Evolutionary conservation across 2,888 invertebrate species (phyloP), one percentile per base, ranked within the genome.

Genomic region (Zele albiditarsus): DNA sequence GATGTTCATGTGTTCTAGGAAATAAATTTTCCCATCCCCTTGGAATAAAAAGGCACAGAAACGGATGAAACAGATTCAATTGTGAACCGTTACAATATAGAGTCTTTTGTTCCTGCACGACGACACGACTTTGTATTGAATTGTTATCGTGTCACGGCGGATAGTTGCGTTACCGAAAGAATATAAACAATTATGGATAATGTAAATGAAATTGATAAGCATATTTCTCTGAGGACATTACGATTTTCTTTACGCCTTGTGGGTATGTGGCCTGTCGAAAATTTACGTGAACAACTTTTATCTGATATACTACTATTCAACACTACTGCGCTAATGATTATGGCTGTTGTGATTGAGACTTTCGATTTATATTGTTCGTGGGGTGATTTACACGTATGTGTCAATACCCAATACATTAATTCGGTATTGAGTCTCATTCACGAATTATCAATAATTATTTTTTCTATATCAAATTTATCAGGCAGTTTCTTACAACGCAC

Each of bases 211-310:
- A 58, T 31, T 10, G 14, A 58, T 3, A 16, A 28, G 8, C 12
- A 16, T 28, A 53, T 69, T 12, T 81, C 83, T 20, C 79, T 81
- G 53, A 79, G 70, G 78, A 60, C 80, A 71, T 80, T 77, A 25
- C 74, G 79, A 31, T 78, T 82, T 74, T 81, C 79, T 62, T 80
- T 84, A 83, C 72, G 58, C 49, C 25, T 78, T 16, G 78, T 84
- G 60, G 84, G 83, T 23, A 80, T 83, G 80, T 82, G 81, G 83
- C 77, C 79, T 31, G 53, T 79, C 3, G 68, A 78, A 46, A 78
- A 65, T 33, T 68, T 68, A 58, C 76, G 73, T 14, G 80, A 82
- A 66, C 75, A 78, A 78, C 33, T 80, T 8, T 68, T 81, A 16
- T 77, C 82, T 12, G 77, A 82, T 63, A 46, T 77, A 1, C 72